Evolutionary conservation across 1,140 invertebrate genomes (phyloP), one percentile per base, ranked within the genome.

Genomic region (Helicoverpa zea): DNA sequence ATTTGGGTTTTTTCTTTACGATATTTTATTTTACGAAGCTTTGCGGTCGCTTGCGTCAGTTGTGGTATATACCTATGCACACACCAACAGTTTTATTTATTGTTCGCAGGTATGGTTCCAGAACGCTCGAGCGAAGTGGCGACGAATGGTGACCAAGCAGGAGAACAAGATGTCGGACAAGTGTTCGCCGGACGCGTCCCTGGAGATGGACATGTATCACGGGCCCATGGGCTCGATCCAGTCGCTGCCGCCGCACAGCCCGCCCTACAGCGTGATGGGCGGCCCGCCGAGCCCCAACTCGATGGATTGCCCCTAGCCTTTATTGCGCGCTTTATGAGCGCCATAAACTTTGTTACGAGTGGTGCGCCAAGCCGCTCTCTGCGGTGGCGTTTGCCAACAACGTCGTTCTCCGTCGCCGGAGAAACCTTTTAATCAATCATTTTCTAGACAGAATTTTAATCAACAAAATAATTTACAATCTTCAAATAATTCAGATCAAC

Each of bases 61-160:
- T 54, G 1, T 13, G 14, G 4, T 66, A 70, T 58, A 18, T 35
- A 35, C 58, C 18, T 35, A 35, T 63, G n/a, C 58, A 80, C 7
- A 51, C 18, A 73, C 18, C 10, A 59, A 70, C 30, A 10, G 14
- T 47, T 18, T n/a, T 83, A 58, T 88, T 95, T 88, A 92, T 95
- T 95, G 92, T 89, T 95, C 95, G 75, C 96, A 99, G 99, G 99
- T 99, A 68, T 99, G 99, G 99, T 99, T 99, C 96, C 99, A 99
- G 96, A 99, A 99, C 94, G 98, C 98, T 29, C 96, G 99, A 70
- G 99, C 99, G 86, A 99, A 99, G 96, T 99, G 98, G 97, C 97
- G 99, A 87, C 97, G 99, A 83, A 98, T 98, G 97, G 97, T 98
- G 94, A 96, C 98, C 88, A 98, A 98, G 90, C 97, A 98, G 88